Evolutionary conservation across 2,113 vertebrate species (phyloP).

Genomic region (Carettochelys insculpta): DNA sequence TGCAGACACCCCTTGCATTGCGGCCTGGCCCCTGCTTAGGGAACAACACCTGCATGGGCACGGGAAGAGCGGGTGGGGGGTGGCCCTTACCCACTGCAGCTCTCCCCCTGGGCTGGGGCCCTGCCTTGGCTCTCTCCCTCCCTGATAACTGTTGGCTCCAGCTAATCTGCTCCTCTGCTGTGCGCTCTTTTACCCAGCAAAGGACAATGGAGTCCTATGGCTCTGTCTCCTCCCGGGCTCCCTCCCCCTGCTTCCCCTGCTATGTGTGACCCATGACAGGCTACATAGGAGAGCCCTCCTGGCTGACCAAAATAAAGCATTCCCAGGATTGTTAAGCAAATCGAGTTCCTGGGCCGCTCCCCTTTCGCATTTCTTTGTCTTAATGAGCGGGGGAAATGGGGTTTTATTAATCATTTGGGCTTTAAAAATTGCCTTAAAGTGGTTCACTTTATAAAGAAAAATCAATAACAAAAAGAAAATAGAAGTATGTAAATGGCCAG

Average conservation of each 20-base stretch:
- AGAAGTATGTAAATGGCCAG: constrained; percentile 69
- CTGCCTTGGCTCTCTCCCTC: no score
- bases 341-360: constrained; percentile 33
- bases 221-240: no score
- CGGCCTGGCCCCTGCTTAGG: not conserved
- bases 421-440: constrained; percentile 71
- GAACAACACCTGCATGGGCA: not conserved
- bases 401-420: constrained; percentile 71
- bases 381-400: constrained; percentile 69
- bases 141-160: not conserved
- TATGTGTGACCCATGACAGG: not conserved
- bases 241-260: not conserved
- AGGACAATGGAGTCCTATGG: not conserved
- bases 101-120: not conserved
- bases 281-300: not conserved
- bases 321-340: constrained; percentile 52
- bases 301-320: not conserved
- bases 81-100: not conserved
- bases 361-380: constrained; percentile 62
- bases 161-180: not conserved
- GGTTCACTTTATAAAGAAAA: constrained; percentile 71
- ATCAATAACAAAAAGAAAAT: constrained; percentile 72
- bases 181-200: not conserved
- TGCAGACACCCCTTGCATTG: no score
- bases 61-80: no score